These are phyloP conservation scores for Crocuta crocuta DNA, from an alignment of 2,113 vertebrate species.

Conservation along the genomic window DNA sequence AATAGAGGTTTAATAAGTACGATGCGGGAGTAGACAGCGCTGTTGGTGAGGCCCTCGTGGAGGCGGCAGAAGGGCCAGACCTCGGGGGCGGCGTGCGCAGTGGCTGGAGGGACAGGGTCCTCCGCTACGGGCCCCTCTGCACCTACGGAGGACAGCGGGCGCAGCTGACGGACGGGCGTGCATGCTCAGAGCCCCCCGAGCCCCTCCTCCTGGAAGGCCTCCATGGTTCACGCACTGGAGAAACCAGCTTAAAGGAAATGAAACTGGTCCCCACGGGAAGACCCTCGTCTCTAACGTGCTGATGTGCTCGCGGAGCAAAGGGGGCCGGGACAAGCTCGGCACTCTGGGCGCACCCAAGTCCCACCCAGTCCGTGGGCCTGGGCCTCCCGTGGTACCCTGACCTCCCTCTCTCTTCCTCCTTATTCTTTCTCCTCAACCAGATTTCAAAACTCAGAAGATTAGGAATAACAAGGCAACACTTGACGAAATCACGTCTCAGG, in stretches of 20 bases:
- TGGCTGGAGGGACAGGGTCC: background rate
- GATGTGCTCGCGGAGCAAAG: rapidly evolving
- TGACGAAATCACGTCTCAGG: background rate
- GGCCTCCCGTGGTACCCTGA: rapidly evolving
- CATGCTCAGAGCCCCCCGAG: background rate
- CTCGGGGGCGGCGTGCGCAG: rapidly evolving
- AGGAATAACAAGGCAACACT: background rate
- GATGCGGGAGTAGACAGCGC: background rate
- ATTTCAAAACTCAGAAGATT: background rate
- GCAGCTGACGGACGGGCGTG: rapidly evolving
- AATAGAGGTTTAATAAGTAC: background rate
- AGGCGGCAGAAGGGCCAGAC: rapidly evolving
- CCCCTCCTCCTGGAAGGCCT: background rate
- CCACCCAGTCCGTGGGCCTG: rapidly evolving
- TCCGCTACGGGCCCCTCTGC: rapidly evolving
- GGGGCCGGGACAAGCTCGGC: too few species aligned
- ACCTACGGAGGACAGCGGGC: background rate
- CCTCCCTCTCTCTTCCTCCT: rapidly evolving
- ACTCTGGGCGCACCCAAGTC: rapidly evolving
- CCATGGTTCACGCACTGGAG: rapidly evolving
- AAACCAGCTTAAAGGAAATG: background rate
- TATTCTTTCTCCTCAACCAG: background rate
- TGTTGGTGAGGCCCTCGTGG: rapidly evolving
- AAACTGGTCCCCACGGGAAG: too few species aligned
- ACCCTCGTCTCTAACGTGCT: rapidly evolving